phyloP scores from a whole-genome alignment of 2,797 vertebrate genomes.

The Diplodus sargus region DNA sequence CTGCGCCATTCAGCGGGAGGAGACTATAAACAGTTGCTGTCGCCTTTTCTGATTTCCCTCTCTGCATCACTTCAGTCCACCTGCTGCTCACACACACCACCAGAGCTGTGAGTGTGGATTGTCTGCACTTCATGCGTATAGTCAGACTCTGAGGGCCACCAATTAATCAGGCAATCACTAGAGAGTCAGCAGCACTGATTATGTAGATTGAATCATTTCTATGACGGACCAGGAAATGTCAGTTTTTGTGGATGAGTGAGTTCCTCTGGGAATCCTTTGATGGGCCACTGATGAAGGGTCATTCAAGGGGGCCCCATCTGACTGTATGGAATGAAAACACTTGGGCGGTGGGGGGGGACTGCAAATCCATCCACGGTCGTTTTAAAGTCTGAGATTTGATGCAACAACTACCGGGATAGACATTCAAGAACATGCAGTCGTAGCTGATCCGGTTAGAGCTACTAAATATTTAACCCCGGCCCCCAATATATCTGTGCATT shows the following conservation, averaged over 20 bases:
- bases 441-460: not conserved
- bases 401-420: not conserved
- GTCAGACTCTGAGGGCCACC: conserved; percentile 2
- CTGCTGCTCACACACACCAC: conserved; percentile 19
- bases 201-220: conserved; percentile 21
- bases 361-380: not conserved
- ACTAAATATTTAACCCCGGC: not conserved
- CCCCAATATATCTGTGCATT: not conserved
- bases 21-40: not conserved
- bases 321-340: not conserved
- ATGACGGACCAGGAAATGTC: not conserved
- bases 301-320: not conserved
- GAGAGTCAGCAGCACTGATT: conserved; percentile 8
- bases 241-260: not conserved
- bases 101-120: not conserved
- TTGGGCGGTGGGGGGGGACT: not conserved
- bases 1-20: not conserved
- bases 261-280: not conserved
- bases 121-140: not conserved
- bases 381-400: not conserved
- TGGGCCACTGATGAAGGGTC: conserved; percentile 8
- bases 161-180: conserved; percentile 5
- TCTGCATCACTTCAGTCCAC: conserved; percentile 10
- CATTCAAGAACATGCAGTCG: not conserved
- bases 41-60: not conserved